phyloP scores from a whole-genome alignment of 2,797 vertebrate genomes.

The Hybognathus amarus region DNA sequence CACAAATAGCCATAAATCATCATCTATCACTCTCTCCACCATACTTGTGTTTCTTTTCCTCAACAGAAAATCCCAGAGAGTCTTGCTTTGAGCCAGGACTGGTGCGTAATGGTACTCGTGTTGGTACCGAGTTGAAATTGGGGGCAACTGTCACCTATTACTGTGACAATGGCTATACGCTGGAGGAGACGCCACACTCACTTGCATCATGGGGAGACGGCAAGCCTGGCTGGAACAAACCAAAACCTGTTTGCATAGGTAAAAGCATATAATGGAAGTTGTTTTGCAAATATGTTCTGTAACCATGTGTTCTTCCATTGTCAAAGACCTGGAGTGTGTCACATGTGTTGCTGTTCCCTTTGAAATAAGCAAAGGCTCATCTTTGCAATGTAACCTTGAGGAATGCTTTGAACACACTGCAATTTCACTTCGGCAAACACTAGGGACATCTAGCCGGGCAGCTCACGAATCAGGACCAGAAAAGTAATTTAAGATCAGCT shows the following conservation, averaged over 20 bases:
- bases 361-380: constrained; percentile 35
- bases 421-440: constrained; percentile 77
- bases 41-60: constrained; percentile 44
- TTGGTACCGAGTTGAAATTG: constrained; percentile 90
- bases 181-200: constrained; percentile 88
- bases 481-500: constrained; percentile 78
- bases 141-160: constrained; percentile 92
- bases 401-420: constrained; percentile 78
- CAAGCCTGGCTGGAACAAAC: constrained; percentile 93
- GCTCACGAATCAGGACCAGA: constrained; percentile 75
- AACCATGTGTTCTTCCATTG: neutral
- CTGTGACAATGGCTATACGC: constrained; percentile 92
- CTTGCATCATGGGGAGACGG: constrained; percentile 91
- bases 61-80: constrained; percentile 94
- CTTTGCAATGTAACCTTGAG: constrained; percentile 68
- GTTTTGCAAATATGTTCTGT: neutral
- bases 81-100: constrained; percentile 95
- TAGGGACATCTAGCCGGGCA: constrained; percentile 71
- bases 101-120: constrained; percentile 90
- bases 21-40: constrained; percentile 21
- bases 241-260: constrained; percentile 94
- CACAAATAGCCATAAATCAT: constrained; percentile 21
- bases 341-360: constrained; percentile 35
- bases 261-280: constrained; percentile 35
- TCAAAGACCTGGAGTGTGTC: constrained; percentile 18